Evolutionary conservation across 2,888 invertebrate genomes (phyloP).

Genomic region (Ametastegia equiseti): DNA sequence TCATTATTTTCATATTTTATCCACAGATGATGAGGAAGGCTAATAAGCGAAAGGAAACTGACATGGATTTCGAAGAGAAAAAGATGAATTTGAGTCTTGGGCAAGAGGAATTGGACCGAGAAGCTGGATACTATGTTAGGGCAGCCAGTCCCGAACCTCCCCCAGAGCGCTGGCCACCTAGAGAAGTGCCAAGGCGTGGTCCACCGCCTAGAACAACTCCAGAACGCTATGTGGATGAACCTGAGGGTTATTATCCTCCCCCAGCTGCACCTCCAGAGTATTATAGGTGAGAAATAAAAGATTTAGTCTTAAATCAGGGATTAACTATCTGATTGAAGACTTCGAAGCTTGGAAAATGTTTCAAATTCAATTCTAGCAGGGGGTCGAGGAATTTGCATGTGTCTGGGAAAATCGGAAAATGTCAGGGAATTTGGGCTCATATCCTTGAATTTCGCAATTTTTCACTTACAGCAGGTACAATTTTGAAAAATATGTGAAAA

Average conservation of each 20-base stretch:
- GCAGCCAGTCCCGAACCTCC: slow-evolving; percentile 81
- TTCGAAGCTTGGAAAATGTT: neutral
- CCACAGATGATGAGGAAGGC: slow-evolving; percentile 90
- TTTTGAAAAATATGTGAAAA: too few relatives aligned
- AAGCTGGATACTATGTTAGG: slow-evolving; percentile 85
- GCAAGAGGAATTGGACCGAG: slow-evolving; percentile 87
- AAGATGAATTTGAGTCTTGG: slow-evolving; percentile 92
- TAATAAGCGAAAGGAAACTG: slow-evolving; percentile 94
- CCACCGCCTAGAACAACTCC: slow-evolving; percentile 70
- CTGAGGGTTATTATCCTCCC: slow-evolving; percentile 70
- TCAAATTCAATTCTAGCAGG: too few relatives aligned
- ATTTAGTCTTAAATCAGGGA: neutral
- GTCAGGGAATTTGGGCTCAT: too few relatives aligned
- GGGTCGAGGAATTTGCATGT: too few relatives aligned
- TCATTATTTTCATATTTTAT: too few relatives aligned
- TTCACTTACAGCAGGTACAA: too few relatives aligned
- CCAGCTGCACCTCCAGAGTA: slow-evolving; percentile 70
- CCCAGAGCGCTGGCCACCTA: slow-evolving; percentile 70
- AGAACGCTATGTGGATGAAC: slow-evolving; percentile 69
- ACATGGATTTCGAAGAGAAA: slow-evolving; percentile 97
- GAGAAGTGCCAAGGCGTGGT: slow-evolving; percentile 67
- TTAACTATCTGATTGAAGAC: neutral
- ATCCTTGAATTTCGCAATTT: too few relatives aligned
- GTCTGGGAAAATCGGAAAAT: too few relatives aligned
- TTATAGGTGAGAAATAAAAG: slow-evolving; percentile 64